Conservation (phyloP, 2,888 invertebrate species). For the Pachydiplax longipennis region DNA sequence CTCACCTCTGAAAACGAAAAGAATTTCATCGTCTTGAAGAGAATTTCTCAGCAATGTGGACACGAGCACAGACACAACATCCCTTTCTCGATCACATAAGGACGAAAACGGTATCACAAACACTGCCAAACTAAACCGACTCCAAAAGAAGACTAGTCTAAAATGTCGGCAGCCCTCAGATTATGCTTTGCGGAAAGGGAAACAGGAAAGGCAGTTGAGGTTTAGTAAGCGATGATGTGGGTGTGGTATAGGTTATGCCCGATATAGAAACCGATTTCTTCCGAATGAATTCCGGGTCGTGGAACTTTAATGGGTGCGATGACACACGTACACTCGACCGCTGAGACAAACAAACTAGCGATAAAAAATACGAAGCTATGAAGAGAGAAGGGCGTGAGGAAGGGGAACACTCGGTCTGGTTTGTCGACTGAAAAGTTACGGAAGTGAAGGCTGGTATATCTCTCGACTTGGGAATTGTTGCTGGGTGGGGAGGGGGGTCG, state of each 20-base stretch:
- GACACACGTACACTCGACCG: background rate
- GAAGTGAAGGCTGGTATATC: background rate
- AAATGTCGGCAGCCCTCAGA: background rate
- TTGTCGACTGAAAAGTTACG: background rate
- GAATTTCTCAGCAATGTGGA: background rate
- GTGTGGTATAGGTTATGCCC: no score
- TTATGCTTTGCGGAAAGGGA: no score
- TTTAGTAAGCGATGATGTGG: no score
- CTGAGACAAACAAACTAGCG: constrained; percentile 29
- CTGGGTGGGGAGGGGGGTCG: background rate
- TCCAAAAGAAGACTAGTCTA: background rate
- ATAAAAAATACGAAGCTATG: constrained; percentile 7
- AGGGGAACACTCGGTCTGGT: no score
- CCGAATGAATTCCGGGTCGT: background rate
- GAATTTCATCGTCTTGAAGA: background rate
- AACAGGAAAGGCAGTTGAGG: no score
- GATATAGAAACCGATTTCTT: background rate
- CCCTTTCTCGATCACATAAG: background rate
- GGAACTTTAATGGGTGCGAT: background rate
- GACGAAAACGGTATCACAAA: background rate
- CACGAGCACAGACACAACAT: no score
- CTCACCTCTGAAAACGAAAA: background rate
- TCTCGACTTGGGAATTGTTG: background rate
- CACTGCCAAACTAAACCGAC: background rate
- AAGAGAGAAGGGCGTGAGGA: no score